A percentile compares a stretch with the other conserved stretches of the same genome.
These are phyloP conservation scores for Pygoscelis antarcticus DNA, from an alignment of 2,113 vertebrate genomes.

Conservation along the genomic window DNA sequence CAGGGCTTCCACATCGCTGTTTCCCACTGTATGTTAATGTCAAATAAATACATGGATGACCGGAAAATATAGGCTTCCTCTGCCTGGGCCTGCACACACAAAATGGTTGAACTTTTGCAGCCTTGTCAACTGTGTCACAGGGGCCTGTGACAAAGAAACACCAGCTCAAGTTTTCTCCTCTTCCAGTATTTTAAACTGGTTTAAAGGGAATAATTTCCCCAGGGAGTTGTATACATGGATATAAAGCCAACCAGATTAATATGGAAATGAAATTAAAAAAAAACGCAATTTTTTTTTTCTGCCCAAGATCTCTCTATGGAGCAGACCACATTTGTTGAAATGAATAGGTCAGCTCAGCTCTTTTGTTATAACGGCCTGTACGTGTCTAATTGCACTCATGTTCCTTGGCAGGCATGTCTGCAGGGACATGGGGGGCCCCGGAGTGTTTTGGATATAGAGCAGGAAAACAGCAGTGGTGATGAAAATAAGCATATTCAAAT, in stretches of 20 bases:
- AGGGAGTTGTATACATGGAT: neutral
- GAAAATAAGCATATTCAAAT: neutral
- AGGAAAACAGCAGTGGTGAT: neutral
- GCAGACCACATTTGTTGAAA: neutral
- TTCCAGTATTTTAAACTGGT: neutral
- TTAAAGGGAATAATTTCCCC: neutral
- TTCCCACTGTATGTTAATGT: neutral
- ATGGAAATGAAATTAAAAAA: neutral
- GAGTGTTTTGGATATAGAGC: neutral
- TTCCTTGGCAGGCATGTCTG: neutral
- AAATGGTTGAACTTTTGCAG: neutral
- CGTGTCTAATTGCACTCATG: neutral
- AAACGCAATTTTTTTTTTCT: neutral
- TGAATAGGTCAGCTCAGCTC: neutral
- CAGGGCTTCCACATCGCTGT: neutral
- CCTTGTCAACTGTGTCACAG: fast-evolving
- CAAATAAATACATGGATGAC: neutral
- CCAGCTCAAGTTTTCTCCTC: neutral
- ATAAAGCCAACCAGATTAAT: neutral
- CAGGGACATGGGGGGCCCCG: no score
- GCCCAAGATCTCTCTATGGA: neutral
- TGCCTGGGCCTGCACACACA: neutral
- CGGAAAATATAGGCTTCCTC: neutral
- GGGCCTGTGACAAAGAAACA: neutral
- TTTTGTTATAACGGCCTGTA: neutral